phyloP scores from a whole-genome alignment of 2,113 vertebrate species.

The Serilophus lunatus region DNA sequence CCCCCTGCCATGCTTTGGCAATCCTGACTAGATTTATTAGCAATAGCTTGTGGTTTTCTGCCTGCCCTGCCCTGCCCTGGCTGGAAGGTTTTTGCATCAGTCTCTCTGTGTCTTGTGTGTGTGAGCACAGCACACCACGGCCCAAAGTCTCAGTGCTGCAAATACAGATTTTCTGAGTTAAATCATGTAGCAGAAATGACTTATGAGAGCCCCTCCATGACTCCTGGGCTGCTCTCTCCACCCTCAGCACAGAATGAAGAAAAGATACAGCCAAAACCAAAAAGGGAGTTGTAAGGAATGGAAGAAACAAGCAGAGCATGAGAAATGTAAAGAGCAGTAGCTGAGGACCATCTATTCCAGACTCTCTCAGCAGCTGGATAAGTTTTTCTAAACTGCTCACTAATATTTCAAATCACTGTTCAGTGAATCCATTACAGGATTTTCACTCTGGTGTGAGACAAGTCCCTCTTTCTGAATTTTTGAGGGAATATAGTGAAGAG shows the following conservation, averaged over 20 bases:
- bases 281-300: not conserved
- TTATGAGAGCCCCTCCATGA: not conserved
- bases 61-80: not conserved
- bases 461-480: not conserved
- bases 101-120: not conserved
- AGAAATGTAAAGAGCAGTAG: not conserved
- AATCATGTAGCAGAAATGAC: not conserved
- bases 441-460: not conserved
- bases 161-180: no score
- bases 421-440: not conserved
- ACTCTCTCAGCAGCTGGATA: not conserved
- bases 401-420: not conserved
- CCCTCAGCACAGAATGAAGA: not conserved
- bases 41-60: not conserved
- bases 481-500: not conserved
- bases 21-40: not conserved
- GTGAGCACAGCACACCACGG: not conserved
- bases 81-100: not conserved
- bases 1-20: not conserved
- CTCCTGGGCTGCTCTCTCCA: not conserved
- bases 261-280: not conserved
- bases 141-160: not conserved
- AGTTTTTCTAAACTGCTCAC: not conserved
- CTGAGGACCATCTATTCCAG: not conserved
- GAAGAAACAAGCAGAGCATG: not conserved